Base-by-base conservation (phyloP, 64 coral and sea anemone species). In the Hydrozoanthus tunicans region DNA sequence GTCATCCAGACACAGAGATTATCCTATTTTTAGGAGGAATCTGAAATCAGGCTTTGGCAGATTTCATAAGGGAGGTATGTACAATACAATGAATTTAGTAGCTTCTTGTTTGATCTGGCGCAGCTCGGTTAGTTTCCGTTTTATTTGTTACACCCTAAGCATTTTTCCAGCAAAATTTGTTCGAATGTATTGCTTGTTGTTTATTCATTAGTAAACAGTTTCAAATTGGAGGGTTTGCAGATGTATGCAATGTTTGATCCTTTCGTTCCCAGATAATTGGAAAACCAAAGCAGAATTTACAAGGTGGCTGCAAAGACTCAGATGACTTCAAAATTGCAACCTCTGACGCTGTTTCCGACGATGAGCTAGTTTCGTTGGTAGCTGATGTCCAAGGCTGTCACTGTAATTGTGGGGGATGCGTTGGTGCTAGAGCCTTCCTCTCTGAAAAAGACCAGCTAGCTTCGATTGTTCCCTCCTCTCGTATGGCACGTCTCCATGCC, bases 1-100 rank as follows among this genome's bases (percentile, higher is more conserved):
- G 54, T 79, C 77, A 79, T 58, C 54, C 14, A 79, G 77, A 59
- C 77, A 79, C 24, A 58, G 54, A 58, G 77, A 79, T 59, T 79
- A 58, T 59, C 15, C 54, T 14, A 79, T 79, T 5, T 79, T 79
- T 79, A 58, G 23, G 77, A 79, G 54, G 55, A 79, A 58, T 79
- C 2, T 79, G 55, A 79, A 79, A 79, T 4, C 54, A 58, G 77
- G 77, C 7, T 79, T 79, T 58, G 55, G 77, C 20, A 79, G 55
- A 79, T 79, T 79, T 59, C 77, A 79, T 79, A 79, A 79, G 77
- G 77, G 77, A 58, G 77, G 77, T 79, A 79, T 56, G 75, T 12
- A 78, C 32, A 43, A 78, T 56, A 78, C 75, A 78, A 78, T 78
- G 56, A 6, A 14, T 14, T 14, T 7, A 64, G 7, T 64, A 64